Evolutionary conservation across 2,113 vertebrate genomes (phyloP).

Genomic region (Mus pahari): DNA sequence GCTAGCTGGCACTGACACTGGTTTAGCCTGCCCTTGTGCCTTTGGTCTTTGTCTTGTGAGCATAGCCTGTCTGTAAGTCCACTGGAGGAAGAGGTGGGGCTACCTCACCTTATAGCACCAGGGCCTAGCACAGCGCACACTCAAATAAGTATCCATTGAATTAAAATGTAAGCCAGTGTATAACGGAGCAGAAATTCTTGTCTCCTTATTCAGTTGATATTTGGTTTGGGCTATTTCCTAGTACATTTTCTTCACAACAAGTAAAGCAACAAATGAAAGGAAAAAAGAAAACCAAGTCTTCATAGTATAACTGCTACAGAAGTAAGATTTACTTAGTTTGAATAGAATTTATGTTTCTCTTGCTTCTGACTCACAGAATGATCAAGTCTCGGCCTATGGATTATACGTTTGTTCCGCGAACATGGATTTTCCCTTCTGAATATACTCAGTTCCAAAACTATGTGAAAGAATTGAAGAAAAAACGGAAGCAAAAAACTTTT

Average conservation of each 20-base stretch:
- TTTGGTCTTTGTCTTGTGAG: neutral
- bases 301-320: neutral
- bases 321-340: slow-evolving; percentile 31
- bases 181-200: neutral
- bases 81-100: neutral
- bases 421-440: slow-evolving; percentile 98
- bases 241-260: neutral
- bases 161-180: neutral
- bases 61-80: neutral
- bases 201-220: neutral
- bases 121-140: neutral
- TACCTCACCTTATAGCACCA: slow-evolving; percentile 24
- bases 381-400: slow-evolving; percentile 97
- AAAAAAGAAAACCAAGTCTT: neutral
- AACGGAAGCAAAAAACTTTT: slow-evolving; percentile 97
- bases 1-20: neutral
- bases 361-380: slow-evolving; percentile 90
- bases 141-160: neutral
- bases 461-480: slow-evolving; percentile 96
- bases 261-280: slow-evolving; percentile 12
- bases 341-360: slow-evolving; percentile 49
- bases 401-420: slow-evolving; percentile 97
- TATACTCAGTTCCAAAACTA: slow-evolving; percentile 99
- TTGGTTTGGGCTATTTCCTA: neutral
- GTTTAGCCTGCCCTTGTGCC: neutral